phyloP scores from a whole-genome alignment of 2,113 vertebrate genomes.

The Cryptotis parvus region DNA sequence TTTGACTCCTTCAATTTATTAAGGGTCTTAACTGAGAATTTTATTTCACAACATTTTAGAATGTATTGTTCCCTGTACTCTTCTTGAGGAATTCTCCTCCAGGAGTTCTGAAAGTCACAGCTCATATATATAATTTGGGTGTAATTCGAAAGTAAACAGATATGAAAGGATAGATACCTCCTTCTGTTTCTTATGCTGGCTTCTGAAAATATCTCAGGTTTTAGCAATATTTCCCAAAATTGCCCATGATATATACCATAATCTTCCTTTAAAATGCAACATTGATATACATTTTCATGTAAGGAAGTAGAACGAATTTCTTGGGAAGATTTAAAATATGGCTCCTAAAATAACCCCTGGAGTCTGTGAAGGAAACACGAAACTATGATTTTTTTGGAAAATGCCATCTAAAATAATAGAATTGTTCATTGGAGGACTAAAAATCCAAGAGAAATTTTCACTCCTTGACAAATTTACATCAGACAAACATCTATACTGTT shows the following conservation, averaged over 20 bases:
- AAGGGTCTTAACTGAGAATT: background rate
- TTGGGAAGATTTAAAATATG: background rate
- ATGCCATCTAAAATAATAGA: background rate
- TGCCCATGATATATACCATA: background rate
- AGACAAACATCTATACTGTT: background rate
- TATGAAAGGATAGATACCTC: too few relatives aligned
- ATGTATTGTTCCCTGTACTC: background rate
- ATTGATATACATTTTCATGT: background rate
- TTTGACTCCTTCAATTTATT: background rate
- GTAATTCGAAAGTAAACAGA: background rate
- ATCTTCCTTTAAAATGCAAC: background rate
- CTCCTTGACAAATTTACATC: background rate
- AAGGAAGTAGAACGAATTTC: background rate
- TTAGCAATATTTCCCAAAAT: background rate
- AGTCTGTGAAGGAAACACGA: background rate
- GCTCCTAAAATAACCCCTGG: background rate
- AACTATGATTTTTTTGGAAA: slow-evolving; percentile 5
- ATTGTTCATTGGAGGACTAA: background rate
- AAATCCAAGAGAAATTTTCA: background rate
- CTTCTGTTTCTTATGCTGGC: background rate
- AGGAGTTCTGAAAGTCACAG: background rate
- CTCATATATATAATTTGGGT: background rate
- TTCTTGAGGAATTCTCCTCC: background rate
- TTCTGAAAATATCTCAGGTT: background rate
- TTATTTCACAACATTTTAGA: slow-evolving; percentile 3